These are phyloP conservation scores for Actinia equina DNA, from an alignment of 64 coral and sea anemone genomes.

Conservation along the genomic window DNA sequence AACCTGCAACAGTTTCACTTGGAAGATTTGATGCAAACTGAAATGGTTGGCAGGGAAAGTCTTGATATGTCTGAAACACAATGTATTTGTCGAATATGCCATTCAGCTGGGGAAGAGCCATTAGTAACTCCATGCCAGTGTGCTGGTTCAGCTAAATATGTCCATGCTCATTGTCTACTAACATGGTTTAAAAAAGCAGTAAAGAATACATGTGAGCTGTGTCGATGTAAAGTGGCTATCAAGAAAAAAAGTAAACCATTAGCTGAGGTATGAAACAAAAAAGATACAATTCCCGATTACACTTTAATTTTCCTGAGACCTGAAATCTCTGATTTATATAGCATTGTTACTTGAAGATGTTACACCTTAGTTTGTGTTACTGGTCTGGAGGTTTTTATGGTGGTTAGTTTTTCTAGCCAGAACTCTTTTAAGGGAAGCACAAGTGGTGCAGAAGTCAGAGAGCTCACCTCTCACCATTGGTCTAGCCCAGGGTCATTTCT, in stretches of 20 bases:
- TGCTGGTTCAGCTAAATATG: constrained; percentile 77
- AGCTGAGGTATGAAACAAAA: constrained; percentile 58
- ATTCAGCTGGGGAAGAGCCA: constrained; percentile 73
- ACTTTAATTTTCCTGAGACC: too few relatives aligned
- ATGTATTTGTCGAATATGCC: constrained; percentile 83
- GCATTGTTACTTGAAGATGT: too few relatives aligned
- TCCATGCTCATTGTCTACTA: constrained; percentile 76
- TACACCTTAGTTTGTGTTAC: too few relatives aligned
- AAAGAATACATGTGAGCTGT: constrained; percentile 87
- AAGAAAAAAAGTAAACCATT: constrained; percentile 91
- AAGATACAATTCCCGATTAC: not conserved
- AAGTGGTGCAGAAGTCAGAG: too few relatives aligned
- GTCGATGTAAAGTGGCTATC: constrained; percentile 86
- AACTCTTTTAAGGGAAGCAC: too few relatives aligned
- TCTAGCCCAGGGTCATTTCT: too few relatives aligned
- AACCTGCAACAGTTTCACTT: constrained; percentile 78
- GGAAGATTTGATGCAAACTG: constrained; percentile 61
- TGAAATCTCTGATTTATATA: too few relatives aligned
- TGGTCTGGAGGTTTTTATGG: too few relatives aligned
- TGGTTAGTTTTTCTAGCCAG: too few relatives aligned
- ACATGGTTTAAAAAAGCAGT: constrained; percentile 94
- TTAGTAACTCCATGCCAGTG: constrained; percentile 84
- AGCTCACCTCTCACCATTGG: too few relatives aligned
- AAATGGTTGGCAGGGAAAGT: constrained; percentile 71
- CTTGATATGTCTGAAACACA: constrained; percentile 72